Conservation (phyloP, 2,888 invertebrate genomes). For the Diarsia brunnea region DNA sequence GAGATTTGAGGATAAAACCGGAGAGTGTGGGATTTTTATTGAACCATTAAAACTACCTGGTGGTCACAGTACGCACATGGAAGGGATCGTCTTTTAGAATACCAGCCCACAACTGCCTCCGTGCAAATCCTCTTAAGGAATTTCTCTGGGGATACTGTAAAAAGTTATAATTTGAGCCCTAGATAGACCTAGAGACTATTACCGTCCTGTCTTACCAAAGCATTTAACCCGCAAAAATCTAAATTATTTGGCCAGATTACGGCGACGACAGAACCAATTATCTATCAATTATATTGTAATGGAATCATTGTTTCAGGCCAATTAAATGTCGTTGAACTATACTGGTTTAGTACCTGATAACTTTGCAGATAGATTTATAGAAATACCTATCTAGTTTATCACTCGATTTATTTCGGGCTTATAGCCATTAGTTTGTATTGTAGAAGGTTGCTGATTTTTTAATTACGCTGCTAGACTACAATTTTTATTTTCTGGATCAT, state of each 20-base stretch:
- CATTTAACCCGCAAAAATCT: not conserved
- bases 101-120: not conserved
- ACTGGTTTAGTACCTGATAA: constrained; percentile 3
- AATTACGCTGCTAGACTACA: not conserved
- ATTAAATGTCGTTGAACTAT: constrained; percentile 51
- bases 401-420: not conserved
- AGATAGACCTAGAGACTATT: not conserved
- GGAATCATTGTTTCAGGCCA: constrained; percentile 24
- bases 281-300: constrained; percentile 7
- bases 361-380: not conserved
- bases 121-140: not conserved
- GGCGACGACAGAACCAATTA: not conserved
- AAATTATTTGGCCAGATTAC: not conserved
- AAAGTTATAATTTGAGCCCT: not conserved
- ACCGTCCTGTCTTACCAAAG: not conserved
- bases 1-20: not conserved
- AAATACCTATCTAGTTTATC: not conserved
- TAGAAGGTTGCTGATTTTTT: not conserved
- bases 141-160: not conserved
- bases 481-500: not conserved
- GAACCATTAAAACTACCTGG: not conserved
- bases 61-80: not conserved
- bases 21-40: not conserved
- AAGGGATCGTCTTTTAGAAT: too few species aligned
- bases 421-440: not conserved